These are phyloP conservation scores for Megastigmus dorsalis DNA, from an alignment of 2,888 invertebrate species.

Conservation along the genomic window DNA sequence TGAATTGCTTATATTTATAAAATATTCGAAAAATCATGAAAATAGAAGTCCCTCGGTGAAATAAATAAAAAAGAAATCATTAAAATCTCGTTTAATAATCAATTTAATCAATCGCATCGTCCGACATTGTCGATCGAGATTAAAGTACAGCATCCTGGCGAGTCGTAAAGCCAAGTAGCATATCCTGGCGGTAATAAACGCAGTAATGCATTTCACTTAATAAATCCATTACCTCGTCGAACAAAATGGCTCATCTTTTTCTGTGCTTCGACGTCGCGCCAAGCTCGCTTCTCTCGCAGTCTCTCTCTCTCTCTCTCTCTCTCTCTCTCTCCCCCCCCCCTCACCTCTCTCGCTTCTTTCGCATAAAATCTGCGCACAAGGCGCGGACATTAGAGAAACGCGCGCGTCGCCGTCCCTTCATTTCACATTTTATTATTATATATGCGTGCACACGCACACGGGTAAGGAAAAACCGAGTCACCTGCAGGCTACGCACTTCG, in stretches of 20 bases:
- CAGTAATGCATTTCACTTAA: conserved; percentile 33
- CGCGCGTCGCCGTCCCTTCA: too few relatives aligned
- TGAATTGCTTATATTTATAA: too few relatives aligned
- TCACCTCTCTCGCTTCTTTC: background rate
- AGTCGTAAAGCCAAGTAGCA: conserved; percentile 16
- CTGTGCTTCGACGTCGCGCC: background rate
- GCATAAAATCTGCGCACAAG: too few relatives aligned
- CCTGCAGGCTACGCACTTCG: background rate
- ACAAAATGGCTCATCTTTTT: conserved; percentile 35
- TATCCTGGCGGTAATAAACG: conserved; percentile 9
- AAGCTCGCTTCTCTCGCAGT: background rate
- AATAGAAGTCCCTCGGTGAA: too few relatives aligned
- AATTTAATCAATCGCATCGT: too few relatives aligned
- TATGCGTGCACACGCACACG: background rate
- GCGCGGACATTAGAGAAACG: too few relatives aligned
- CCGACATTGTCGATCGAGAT: too few relatives aligned
- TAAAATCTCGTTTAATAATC: too few relatives aligned
- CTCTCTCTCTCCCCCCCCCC: conserved; percentile 6
- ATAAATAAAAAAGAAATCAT: too few relatives aligned
- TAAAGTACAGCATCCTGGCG: too few relatives aligned
- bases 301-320: background rate
- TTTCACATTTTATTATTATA: conserved; percentile 5
- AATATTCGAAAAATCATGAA: too few relatives aligned
- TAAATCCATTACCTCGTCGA: conserved; percentile 31
- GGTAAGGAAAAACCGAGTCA: conserved; percentile 5